Evolutionary conservation across 1,140 invertebrate genomes (phyloP), one percentile per base, ranked within the genome.

Genomic region (Pygmarrhopalites habei): DNA sequence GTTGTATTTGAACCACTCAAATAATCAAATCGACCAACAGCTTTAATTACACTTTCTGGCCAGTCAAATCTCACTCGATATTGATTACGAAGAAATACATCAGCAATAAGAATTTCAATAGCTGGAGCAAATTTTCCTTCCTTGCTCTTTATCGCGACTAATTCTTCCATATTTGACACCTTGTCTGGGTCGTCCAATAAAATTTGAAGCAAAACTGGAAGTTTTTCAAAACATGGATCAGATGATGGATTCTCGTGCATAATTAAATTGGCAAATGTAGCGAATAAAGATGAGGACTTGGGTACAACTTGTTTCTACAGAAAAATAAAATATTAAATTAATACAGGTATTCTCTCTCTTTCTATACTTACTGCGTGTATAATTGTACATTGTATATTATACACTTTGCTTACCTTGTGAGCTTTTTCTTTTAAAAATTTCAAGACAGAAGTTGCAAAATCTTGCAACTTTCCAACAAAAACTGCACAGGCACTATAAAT

Each of bases 191-290:
- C 47, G n/a, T 64, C 55, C 7, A 71, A 29, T 23, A 71, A 23
- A 28, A 71, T 21, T 61, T 66, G 60, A 56, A 71, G 47, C 1
- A 71, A 49, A 53, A 58, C 60, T 1, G 69, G 69, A 21, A 71
- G 53, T 12, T 28, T 39, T 17, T 60, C 56, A 60, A 67, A 66
- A 23, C 41, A 30, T 30, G 46, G 19, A 25, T 49, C 25, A 3
- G 29, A 21, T 39, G 39, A 1, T 3, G 61, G 26, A 15, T 53
- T 29, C 17, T 43, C 39, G 12, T 23, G 5, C 1, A 57, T 28
- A 1, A 63, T 15, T n/a, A 63, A 44, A 12, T 57, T 57, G 21
- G 32, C 61, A 46, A 63, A 63, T 32, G 26, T 61, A 3, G 29
- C 51, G 26, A 53, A 61, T 10, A 61, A 10, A 17, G 51, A 53